A percentile compares a stretch with the other conserved stretches of the same genome.
Evolutionary conservation across 1,140 invertebrate genomes (phyloP).

Genomic region (Chelonus insularis): DNA sequence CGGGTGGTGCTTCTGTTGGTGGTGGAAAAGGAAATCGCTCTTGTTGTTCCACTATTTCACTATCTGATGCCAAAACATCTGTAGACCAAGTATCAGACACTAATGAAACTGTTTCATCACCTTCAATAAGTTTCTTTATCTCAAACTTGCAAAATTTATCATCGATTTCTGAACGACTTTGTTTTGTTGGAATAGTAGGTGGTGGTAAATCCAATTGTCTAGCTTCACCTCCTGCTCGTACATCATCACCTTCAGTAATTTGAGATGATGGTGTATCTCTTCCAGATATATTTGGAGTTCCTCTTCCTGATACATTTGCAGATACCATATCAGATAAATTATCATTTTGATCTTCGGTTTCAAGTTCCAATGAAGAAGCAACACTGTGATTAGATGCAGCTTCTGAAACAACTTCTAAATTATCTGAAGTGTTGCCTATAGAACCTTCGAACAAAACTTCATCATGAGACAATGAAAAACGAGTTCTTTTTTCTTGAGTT

Average conservation of each 20-base stretch:
- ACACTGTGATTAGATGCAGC: conserved; percentile 93
- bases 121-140: conserved; percentile 85
- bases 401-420: conserved; percentile 92
- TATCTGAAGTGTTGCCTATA: conserved; percentile 87
- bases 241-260: conserved; percentile 78
- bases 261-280: conserved; percentile 94
- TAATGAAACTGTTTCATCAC: conserved; percentile 91
- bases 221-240: conserved; percentile 54
- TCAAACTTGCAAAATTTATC: conserved; percentile 99
- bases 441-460: conserved; percentile 70
- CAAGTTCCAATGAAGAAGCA: conserved; percentile 84
- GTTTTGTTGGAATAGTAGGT: conserved; percentile 72
- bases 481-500: conserved; percentile 63
- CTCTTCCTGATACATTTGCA: conserved; percentile 85
- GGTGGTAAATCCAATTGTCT: conserved; percentile 61
- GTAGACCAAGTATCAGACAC: conserved; percentile 98
- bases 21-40: conserved; percentile 60
- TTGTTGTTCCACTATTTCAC: conserved; percentile 79
- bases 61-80: conserved; percentile 93
- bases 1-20: conserved; percentile 38
- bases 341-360: conserved; percentile 87
- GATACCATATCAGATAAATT: conserved; percentile 95
- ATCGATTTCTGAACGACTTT: conserved; percentile 88
- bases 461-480: conserved; percentile 87
- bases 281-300: conserved; percentile 89